Evolutionary conservation across 2,888 invertebrate genomes (phyloP).

Genomic region (Elysia crispata): DNA sequence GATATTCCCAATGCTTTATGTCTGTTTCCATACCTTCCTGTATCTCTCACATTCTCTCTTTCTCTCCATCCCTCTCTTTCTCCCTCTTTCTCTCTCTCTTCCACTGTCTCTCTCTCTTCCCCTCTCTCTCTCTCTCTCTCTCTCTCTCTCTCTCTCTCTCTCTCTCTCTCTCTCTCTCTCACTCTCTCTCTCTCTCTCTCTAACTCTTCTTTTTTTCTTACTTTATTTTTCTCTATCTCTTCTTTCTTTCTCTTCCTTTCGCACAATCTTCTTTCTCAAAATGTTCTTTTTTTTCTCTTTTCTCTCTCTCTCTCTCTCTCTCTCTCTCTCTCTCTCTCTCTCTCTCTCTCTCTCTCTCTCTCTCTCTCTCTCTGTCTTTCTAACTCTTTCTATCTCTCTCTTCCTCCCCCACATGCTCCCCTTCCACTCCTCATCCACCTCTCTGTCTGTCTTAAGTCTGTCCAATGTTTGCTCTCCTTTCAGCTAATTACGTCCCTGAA

Average conservation of each 20-base stretch:
- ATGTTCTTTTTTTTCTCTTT: not conserved
- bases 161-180: constrained; percentile 21
- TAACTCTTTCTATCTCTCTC: constrained; percentile 23
- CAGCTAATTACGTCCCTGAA: no score
- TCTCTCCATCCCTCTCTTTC: not conserved
- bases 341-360: not conserved
- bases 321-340: constrained; percentile 34
- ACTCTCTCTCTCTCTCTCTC: constrained; percentile 27
- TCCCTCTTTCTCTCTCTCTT: not conserved
- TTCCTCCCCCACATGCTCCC: not conserved
- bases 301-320: constrained; percentile 10
- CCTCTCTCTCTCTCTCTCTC: constrained; percentile 5
- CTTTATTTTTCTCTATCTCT: not conserved
- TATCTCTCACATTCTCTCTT: not conserved
- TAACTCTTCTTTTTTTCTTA: constrained; percentile 25
- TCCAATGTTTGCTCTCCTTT: not conserved
- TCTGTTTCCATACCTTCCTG: not conserved
- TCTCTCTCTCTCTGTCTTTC: not conserved
- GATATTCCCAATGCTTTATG: no score
- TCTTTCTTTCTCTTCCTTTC: not conserved
- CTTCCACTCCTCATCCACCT: not conserved
- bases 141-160: constrained; percentile 20
- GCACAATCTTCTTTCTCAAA: no score
- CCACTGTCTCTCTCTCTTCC: no score
- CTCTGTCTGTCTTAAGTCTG: not conserved